Evolutionary conservation across 1,140 invertebrate genomes (phyloP).

Genomic region (Neelides sp.): DNA sequence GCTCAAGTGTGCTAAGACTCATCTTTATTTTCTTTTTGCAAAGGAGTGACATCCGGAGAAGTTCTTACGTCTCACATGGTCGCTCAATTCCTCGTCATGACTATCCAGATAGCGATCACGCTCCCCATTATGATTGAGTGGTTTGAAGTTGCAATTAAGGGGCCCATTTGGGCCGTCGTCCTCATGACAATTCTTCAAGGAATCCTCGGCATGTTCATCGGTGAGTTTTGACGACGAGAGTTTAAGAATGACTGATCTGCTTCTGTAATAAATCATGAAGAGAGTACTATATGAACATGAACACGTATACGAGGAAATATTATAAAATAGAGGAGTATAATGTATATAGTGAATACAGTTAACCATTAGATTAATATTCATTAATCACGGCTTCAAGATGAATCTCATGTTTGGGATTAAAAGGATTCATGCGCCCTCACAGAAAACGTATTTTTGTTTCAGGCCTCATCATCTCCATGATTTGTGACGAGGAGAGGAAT

Average conservation of each 20-base stretch:
- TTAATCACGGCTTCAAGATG: too few species aligned
- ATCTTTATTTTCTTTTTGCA: too few species aligned
- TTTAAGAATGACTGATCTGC: too few species aligned
- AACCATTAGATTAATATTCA: too few species aligned
- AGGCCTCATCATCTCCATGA: slow-evolving; percentile 42
- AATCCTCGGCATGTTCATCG: slow-evolving; percentile 45
- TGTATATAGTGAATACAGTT: too few species aligned
- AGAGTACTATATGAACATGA: too few species aligned
- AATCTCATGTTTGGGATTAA: too few species aligned
- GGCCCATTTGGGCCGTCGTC: slow-evolving; percentile 27
- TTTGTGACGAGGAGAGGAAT: slow-evolving; percentile 42
- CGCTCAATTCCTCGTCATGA: slow-evolving; percentile 40
- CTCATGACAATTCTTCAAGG: slow-evolving; percentile 43
- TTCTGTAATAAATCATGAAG: too few species aligned
- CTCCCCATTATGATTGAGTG: slow-evolving; percentile 13
- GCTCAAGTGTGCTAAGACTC: slow-evolving; percentile 16
- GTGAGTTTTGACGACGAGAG: slow-evolving; percentile 36
- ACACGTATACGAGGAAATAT: too few species aligned
- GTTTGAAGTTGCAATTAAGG: slow-evolving; percentile 14
- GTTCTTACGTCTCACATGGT: slow-evolving; percentile 41
- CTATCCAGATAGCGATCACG: slow-evolving; percentile 37
- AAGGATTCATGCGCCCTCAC: too few species aligned
- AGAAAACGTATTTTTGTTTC: slow-evolving; percentile 17
- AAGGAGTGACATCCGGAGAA: slow-evolving; percentile 39
- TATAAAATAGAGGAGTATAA: too few species aligned